A percentile compares a stretch with the other conserved stretches of the same genome.
Conservation (phyloP, 1,140 invertebrate species). For the Thalassaphorura encarpata region DNA sequence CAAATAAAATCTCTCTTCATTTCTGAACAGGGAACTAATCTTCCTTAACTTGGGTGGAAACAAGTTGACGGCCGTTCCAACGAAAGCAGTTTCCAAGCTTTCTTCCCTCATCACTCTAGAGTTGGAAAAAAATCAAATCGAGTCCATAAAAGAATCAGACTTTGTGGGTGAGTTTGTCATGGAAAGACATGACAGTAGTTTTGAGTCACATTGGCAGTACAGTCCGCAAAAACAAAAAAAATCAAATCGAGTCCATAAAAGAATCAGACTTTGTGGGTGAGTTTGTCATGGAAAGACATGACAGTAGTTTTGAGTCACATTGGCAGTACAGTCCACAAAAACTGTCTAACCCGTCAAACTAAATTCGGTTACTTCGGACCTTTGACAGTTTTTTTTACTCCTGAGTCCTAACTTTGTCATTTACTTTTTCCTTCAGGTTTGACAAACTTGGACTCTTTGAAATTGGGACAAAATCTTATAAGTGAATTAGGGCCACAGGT, state of each 20-base stretch:
- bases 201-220: too few relatives aligned
- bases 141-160: slow-evolving; percentile 62
- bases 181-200: too few relatives aligned
- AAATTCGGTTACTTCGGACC: too few relatives aligned
- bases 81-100: slow-evolving; percentile 59
- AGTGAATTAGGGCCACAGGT: slow-evolving; percentile 62
- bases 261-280: slow-evolving; percentile 76
- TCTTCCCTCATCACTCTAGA: slow-evolving; percentile 72
- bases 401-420: too few relatives aligned
- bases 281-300: too few relatives aligned
- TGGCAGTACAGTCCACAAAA: too few relatives aligned
- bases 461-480: slow-evolving; percentile 71
- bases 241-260: slow-evolving; percentile 59
- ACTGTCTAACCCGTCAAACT: too few relatives aligned
- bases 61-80: slow-evolving; percentile 60
- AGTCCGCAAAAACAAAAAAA: too few relatives aligned
- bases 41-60: slow-evolving; percentile 77
- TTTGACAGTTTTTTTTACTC: too few relatives aligned
- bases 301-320: too few relatives aligned
- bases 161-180: slow-evolving; percentile 64
- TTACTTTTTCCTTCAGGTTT: slow-evolving; percentile 60
- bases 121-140: slow-evolving; percentile 74
- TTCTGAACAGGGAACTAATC: slow-evolving; percentile 56
- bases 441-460: slow-evolving; percentile 64
- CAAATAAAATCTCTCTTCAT: neutral